Conservation (phyloP, 2,797 vertebrate species). For the Centropyge bicolor region DNA sequence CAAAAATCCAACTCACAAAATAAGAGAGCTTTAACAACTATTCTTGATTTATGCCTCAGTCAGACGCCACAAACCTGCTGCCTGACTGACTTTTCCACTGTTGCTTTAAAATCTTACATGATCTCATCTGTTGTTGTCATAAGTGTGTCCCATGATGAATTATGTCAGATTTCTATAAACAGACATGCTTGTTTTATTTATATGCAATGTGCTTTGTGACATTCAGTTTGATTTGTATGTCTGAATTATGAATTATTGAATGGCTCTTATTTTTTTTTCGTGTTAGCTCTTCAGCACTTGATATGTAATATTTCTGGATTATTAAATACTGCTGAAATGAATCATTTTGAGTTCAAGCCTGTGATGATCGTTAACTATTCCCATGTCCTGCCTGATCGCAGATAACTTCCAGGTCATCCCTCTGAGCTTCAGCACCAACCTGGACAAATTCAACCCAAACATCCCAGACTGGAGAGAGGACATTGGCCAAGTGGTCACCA, state of each 20-base stretch:
- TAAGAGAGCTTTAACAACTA: too few relatives aligned
- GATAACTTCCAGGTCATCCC: conserved; percentile 92
- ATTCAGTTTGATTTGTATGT: too few relatives aligned
- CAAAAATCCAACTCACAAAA: too few relatives aligned
- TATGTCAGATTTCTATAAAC: not conserved
- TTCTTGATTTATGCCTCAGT: too few relatives aligned
- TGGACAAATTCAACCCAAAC: conserved; percentile 94
- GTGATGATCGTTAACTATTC: not conserved
- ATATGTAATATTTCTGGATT: not conserved
- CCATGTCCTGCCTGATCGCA: conserved; percentile 61
- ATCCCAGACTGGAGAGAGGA: conserved; percentile 95
- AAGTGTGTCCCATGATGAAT: conserved; percentile 12
- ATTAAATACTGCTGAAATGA: not conserved
- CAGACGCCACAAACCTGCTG: not conserved
- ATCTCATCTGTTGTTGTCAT: conserved; percentile 9
- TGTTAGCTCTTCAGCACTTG: not conserved
- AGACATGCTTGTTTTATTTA: conserved; percentile 21
- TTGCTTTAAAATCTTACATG: not conserved
- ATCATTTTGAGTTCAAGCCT: not conserved
- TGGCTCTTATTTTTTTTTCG: too few relatives aligned
- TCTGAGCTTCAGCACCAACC: conserved; percentile 90
- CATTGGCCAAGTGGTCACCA: conserved; percentile 91
- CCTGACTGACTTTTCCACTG: not conserved
- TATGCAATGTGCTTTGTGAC: not conserved
- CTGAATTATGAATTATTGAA: not conserved